Conservation (phyloP, 2,113 vertebrate genomes). For the Perccottus glenii region DNA sequence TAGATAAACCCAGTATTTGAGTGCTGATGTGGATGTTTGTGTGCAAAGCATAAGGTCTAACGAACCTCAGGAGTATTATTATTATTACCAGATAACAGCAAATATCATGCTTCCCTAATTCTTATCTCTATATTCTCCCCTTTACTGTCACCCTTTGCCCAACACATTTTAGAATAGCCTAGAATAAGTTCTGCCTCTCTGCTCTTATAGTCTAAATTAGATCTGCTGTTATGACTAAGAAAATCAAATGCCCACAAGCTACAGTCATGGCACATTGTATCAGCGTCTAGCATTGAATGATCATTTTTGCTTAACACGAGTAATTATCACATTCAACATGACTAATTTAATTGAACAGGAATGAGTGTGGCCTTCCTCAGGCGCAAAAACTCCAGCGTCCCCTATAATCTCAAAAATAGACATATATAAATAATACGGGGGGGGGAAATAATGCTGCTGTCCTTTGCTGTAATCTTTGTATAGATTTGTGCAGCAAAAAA, state of each 20-base stretch:
- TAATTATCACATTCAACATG: slow-evolving; percentile 11
- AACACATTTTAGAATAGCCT: no score
- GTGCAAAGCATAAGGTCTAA: no score
- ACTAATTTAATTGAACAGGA: slow-evolving; percentile 13
- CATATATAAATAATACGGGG: background rate
- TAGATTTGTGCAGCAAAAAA: no score
- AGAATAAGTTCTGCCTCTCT: background rate
- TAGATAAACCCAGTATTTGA: no score
- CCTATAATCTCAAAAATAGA: background rate
- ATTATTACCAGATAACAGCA: no score
- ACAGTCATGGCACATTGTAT: slow-evolving; percentile 2
- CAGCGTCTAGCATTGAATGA: background rate
- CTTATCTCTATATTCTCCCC: no score
- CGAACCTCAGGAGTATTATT: no score
- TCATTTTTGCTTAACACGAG: slow-evolving; percentile 10
- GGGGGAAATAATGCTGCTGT: no score
- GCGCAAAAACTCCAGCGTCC: background rate
- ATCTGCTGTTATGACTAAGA: slow-evolving; percentile 6
- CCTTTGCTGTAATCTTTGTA: no score
- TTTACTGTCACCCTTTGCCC: no score
- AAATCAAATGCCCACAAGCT: slow-evolving; percentile 1
- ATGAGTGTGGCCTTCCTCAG: slow-evolving; percentile 1
- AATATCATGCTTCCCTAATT: no score
- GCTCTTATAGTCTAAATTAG: slow-evolving; percentile 2
- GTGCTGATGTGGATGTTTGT: no score